Evolutionary conservation across 2,888 invertebrate genomes (phyloP).

Genomic region (Sclerodermus sp.): DNA sequence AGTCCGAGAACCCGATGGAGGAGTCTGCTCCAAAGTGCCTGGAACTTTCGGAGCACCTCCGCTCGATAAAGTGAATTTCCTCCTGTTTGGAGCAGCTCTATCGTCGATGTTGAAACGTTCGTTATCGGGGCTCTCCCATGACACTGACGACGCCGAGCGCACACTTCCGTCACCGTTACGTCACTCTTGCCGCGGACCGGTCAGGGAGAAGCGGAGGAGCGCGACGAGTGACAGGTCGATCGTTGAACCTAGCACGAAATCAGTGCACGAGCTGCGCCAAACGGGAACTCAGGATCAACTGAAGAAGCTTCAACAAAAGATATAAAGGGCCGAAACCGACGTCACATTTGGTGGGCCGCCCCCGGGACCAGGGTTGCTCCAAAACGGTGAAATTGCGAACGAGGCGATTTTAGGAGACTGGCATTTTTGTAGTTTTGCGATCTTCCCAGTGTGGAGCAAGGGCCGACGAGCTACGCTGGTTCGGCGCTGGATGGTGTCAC

Average conservation of each 20-base stretch:
- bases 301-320: conserved; percentile 32
- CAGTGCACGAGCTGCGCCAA: background rate
- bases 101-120: no score
- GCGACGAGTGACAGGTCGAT: background rate
- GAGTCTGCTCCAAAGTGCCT: no score
- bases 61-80: no score
- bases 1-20: no score
- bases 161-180: conserved; percentile 21
- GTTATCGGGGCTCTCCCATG: no score
- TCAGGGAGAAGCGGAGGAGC: no score
- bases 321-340: conserved; percentile 22
- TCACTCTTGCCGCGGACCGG: conserved; percentile 9
- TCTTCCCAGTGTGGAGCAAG: background rate
- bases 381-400: background rate
- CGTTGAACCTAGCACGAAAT: conserved; percentile 11
- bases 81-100: no score
- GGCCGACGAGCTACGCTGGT: background rate
- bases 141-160: background rate
- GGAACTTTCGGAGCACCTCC: no score
- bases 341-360: conserved; percentile 34
- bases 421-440: background rate
- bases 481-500: no score
- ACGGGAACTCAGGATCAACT: conserved; percentile 7
- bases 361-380: background rate
- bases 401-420: no score